phyloP scores from a whole-genome alignment of 2,888 invertebrate genomes.

The Lasioglossum oenotherae region DNA sequence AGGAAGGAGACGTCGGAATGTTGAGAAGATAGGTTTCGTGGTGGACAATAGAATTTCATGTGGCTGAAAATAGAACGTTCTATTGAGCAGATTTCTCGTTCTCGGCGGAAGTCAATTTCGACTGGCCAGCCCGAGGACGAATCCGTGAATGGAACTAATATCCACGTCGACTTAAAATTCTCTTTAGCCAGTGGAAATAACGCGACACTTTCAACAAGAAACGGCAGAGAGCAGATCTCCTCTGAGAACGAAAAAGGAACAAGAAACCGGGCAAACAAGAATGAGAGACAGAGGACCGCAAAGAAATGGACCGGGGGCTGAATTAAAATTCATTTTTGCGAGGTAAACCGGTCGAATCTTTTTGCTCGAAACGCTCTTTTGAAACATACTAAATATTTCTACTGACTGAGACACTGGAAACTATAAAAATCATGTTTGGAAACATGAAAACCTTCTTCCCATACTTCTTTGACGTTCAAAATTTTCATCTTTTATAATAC shows the following conservation, averaged over 20 bases:
- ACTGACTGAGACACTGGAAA: neutral
- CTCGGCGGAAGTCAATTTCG: slow-evolving; percentile 12
- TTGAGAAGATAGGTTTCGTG: neutral
- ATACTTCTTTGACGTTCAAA: neutral
- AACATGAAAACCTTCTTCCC: neutral
- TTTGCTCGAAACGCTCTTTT: neutral
- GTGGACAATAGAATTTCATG: neutral
- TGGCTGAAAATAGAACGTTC: neutral
- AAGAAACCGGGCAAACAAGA: neutral
- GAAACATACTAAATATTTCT: neutral
- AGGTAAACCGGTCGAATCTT: neutral
- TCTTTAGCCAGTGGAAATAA: slow-evolving; percentile 27
- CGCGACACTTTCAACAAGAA: slow-evolving; percentile 17
- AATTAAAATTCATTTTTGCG: slow-evolving; percentile 19
- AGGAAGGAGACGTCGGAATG: neutral
- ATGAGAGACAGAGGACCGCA: neutral
- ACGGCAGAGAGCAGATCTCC: neutral
- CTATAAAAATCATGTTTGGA: neutral
- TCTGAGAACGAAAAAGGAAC: neutral
- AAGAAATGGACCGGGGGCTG: neutral
- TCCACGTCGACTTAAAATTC: slow-evolving; percentile 22
- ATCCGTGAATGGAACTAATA: slow-evolving; percentile 33
- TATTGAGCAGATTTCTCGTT: neutral
- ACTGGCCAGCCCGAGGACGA: neutral
- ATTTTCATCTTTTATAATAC: neutral